Conservation (phyloP, 2,113 vertebrate genomes). For the Labrus mixtus region DNA sequence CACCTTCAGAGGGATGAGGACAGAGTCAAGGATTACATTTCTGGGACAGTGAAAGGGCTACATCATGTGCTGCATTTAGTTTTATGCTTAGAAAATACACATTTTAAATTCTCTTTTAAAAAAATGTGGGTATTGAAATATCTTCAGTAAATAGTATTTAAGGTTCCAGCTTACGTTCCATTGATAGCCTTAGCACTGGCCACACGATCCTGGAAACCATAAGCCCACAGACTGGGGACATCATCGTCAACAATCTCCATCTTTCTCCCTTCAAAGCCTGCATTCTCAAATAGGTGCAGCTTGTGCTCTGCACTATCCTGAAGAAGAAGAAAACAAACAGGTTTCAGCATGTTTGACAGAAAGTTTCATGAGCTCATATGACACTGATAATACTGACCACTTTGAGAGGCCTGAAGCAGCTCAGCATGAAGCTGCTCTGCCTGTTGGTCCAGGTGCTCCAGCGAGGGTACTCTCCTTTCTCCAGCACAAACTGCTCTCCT, state of each 20-base stretch:
- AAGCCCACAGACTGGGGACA: conserved; percentile 93
- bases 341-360: neutral
- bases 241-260: conserved; percentile 96
- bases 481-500: conserved; percentile 92
- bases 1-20: conserved; percentile 82
- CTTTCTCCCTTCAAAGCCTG: conserved; percentile 88
- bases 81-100: neutral
- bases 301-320: conserved; percentile 92
- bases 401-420: conserved; percentile 89
- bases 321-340: neutral
- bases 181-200: conserved; percentile 90
- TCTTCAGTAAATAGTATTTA: neutral
- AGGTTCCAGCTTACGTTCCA: conserved; percentile 91
- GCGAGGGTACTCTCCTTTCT: conserved; percentile 92
- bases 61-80: neutral
- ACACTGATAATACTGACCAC: conserved; percentile 76
- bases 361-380: conserved; percentile 28
- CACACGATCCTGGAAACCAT: conserved; percentile 93
- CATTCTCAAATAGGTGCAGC: conserved; percentile 92
- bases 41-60: too few relatives aligned
- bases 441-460: conserved; percentile 95
- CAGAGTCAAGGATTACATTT: conserved; percentile 7
- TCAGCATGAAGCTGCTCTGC: conserved; percentile 87
- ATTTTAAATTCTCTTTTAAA: neutral
- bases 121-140: too few relatives aligned